Conservation (phyloP, 2,888 invertebrate genomes). For the Coenonympha glycerion region DNA sequence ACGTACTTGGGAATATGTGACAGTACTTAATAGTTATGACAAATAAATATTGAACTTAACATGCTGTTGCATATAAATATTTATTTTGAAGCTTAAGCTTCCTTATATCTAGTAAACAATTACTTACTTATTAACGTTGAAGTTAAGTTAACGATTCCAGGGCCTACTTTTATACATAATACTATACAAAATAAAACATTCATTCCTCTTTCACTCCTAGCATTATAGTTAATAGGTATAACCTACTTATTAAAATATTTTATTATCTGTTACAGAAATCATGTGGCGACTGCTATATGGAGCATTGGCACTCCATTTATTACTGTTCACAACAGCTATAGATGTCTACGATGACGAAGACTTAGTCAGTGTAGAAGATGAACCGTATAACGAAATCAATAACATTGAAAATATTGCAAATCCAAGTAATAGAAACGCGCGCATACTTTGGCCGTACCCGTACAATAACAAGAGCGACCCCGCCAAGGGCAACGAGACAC, state of each 20-base stretch:
- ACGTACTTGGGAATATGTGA: not conserved
- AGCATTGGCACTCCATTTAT: constrained; percentile 13
- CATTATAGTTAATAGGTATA: not conserved
- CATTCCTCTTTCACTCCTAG: not conserved
- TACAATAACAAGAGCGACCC: constrained; percentile 35
- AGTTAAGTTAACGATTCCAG: not conserved
- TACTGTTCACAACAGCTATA: constrained; percentile 27
- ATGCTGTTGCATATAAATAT: not conserved
- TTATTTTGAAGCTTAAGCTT: not conserved
- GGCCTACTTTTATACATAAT: too few relatives aligned
- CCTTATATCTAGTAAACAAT: constrained; percentile 1
- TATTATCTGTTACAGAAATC: constrained; percentile 33
- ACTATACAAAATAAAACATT: not conserved
- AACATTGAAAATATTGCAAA: constrained; percentile 25
- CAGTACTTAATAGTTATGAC: not conserved
- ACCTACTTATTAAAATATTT: too few relatives aligned
- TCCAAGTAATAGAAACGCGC: constrained; percentile 35
- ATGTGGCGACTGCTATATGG: constrained; percentile 39
- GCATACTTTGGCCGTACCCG: constrained; percentile 55
- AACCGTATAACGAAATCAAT: constrained; percentile 27
- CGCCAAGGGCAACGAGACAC: constrained; percentile 14
- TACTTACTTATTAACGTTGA: not conserved
- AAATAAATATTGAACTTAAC: not conserved
- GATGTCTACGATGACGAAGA: constrained; percentile 39
- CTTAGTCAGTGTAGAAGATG: constrained; percentile 40